phyloP scores from a whole-genome alignment of 2,113 vertebrate genomes.

The Alces alces region DNA sequence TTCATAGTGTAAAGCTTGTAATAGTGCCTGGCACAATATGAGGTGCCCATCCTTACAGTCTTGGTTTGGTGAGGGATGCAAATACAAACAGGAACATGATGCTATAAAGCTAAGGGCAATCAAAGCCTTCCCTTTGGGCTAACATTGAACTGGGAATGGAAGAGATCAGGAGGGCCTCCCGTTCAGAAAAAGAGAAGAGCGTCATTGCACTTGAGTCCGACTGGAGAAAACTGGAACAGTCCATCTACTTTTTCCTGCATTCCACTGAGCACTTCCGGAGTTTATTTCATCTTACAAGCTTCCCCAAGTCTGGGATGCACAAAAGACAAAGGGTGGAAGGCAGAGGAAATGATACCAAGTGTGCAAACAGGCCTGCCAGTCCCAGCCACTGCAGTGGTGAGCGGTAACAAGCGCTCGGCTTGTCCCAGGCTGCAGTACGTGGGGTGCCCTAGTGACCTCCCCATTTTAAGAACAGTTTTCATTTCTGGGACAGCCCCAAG shows the following conservation, averaged over 20 bases:
- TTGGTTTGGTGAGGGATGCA: not conserved
- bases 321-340: not conserved
- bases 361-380: not conserved
- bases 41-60: not conserved
- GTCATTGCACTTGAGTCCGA: not conserved
- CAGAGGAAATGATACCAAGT: not conserved
- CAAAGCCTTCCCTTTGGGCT: not conserved
- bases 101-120: not conserved
- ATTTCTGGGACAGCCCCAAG: not conserved
- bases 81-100: not conserved
- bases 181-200: slow-evolving; percentile 1
- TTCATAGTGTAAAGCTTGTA: not conserved
- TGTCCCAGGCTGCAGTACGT: not conserved
- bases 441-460: not conserved
- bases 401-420: not conserved
- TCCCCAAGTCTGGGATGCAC: not conserved
- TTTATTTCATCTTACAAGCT: not conserved
- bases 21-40: not conserved
- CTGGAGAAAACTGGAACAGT: not conserved
- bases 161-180: rapidly evolving
- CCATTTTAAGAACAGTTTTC: not conserved
- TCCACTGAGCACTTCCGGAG: not conserved
- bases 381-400: not conserved
- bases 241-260: not conserved
- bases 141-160: rapidly evolving